Conservation (phyloP, 1,140 invertebrate genomes). For the Camponotus pennsylvanicus region DNA sequence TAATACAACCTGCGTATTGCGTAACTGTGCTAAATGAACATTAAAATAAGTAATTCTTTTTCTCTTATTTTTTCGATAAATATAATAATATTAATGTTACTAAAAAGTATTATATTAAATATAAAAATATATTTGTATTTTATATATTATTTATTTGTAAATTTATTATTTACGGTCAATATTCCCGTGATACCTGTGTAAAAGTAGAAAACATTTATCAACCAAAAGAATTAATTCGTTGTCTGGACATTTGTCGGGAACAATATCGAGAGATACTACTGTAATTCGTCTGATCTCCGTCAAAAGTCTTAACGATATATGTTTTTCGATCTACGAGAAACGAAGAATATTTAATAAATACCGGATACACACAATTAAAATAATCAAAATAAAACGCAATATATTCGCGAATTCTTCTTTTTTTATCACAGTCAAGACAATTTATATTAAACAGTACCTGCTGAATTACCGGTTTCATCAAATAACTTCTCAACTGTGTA, state of each 20-base stretch:
- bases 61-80: neutral
- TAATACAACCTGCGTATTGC: conserved; percentile 85
- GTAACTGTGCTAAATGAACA: conserved; percentile 77
- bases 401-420: neutral
- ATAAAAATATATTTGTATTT: neutral
- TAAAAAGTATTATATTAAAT: neutral
- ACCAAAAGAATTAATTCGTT: conserved; percentile 66
- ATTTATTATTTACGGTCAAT: neutral
- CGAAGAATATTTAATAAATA: neutral
- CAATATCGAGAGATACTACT: conserved; percentile 80
- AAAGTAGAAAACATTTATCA: conserved; percentile 58
- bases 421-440: neutral
- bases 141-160: conserved; percentile 15
- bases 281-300: conserved; percentile 83
- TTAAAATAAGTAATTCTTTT: neutral
- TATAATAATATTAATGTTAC: neutral
- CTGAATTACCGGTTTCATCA: conserved; percentile 66
- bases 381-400: neutral
- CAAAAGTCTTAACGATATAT: conserved; percentile 80
- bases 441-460: conserved; percentile 52
- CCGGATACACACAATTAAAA: neutral
- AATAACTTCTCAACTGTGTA: conserved; percentile 67
- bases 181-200: conserved; percentile 64
- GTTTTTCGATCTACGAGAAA: conserved; percentile 74
- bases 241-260: conserved; percentile 61